Evolutionary conservation across 2,797 vertebrate genomes (phyloP), one percentile per base, ranked within the genome.

Genomic region (Notamacropus eugenii): DNA sequence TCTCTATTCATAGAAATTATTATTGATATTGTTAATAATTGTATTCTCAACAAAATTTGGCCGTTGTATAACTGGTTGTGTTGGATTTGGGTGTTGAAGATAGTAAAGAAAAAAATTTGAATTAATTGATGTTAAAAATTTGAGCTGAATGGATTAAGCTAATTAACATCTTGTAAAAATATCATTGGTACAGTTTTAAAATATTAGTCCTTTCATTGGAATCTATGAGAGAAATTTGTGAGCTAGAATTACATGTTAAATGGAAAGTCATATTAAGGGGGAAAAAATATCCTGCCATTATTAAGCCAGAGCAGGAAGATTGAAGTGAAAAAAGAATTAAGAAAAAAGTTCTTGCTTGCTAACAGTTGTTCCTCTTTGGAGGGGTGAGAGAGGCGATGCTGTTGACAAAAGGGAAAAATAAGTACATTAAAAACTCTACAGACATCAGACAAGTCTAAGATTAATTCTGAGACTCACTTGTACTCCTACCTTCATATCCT

Each of bases 271-370:
- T 46, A 46, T 46, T 82, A n/a, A 46, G 19, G 8, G 24, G 34
- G n/a, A 46, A 82, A 82, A 82, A 46, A 14, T n/a, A 59, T 19
- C 5, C 62, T 82, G 22, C 4, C 22, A 82, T 1, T 46, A 27
- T n/a, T 46, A 46, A 82, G 22, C 40, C 12, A 3, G n/a, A 9
- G 46, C 40, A 82, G 8, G 40, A 82, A 82, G 22, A 27, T 6
- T 74, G 67, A 46, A 82, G 8, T 27, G 40, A 31, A 27, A 46
- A 46, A 96, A 95, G 90, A 0, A 2, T 95, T 93, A 92, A 96
- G 55, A 56, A 58, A 95, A 87, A 57, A 4, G 14, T 56, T 62
- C 14, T 91, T 91, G 46, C 27, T 90, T 22, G 22, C 55, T 74
- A 19, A 74, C 54, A 55, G 9, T 58, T 54, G 31, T 54, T n/a